Evolutionary conservation across 1,140 invertebrate species (phyloP).

Genomic region (Euborellia annulipes): DNA sequence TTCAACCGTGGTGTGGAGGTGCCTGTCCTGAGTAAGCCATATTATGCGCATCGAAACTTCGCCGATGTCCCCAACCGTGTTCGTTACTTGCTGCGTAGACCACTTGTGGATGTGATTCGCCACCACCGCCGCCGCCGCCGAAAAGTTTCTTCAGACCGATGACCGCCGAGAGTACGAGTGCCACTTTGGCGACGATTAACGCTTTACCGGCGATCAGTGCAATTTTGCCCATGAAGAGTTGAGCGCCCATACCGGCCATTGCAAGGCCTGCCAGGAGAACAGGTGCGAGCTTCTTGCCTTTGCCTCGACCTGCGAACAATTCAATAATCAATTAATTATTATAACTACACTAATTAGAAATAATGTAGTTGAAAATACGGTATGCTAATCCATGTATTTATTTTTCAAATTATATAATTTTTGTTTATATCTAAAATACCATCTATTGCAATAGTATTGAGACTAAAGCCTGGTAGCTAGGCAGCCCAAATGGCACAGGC

Average conservation of each 20-base stretch:
- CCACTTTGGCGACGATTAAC: conserved; percentile 47
- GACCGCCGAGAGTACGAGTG: conserved; percentile 43
- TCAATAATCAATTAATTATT: too few relatives aligned
- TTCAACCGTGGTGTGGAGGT: too few relatives aligned
- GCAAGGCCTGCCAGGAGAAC: conserved; percentile 42
- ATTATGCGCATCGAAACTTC: conserved; percentile 11
- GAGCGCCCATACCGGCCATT: conserved; percentile 42
- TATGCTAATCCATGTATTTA: too few relatives aligned
- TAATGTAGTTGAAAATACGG: too few relatives aligned
- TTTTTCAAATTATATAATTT: too few relatives aligned
- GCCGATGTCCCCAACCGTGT: conserved; percentile 23
- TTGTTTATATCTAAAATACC: too few relatives aligned
- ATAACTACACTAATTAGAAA: too few relatives aligned
- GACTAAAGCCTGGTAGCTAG: too few relatives aligned
- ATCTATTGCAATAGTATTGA: too few relatives aligned
- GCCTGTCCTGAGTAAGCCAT: conserved; percentile 15
- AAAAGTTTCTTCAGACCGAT: conserved; percentile 43
- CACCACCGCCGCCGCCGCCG: conserved; percentile 24
- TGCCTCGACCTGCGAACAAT: conserved; percentile 26
- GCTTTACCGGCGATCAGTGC: conserved; percentile 48
- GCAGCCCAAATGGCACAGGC: too few relatives aligned
- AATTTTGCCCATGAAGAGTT: conserved; percentile 48
- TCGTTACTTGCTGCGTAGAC: background rate
- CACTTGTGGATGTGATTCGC: conserved; percentile 2
- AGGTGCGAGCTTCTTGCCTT: conserved; percentile 23